These are phyloP conservation scores for Chionis minor DNA, from an alignment of 2,113 vertebrate genomes.

Conservation along the genomic window DNA sequence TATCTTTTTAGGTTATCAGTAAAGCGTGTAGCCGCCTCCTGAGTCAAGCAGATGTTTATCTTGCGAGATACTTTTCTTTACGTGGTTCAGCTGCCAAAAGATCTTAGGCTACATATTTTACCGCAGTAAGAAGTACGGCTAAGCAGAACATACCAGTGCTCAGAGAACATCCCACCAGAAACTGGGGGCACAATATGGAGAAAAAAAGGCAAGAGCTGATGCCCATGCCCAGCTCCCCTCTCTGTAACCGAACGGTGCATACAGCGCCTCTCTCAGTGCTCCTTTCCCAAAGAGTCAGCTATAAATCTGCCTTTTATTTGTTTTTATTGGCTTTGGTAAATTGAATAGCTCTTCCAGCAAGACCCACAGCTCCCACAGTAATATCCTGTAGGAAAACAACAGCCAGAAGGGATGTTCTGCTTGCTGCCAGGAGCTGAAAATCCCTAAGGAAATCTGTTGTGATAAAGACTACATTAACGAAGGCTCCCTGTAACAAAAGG, in stretches of 20 bases:
- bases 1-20: not conserved
- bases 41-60: not conserved
- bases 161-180: not conserved
- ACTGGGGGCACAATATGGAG: not conserved
- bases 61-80: not conserved
- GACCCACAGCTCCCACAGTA: not conserved
- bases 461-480: not conserved
- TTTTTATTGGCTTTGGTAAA: not conserved
- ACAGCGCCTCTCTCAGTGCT: not conserved
- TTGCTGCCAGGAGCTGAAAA: not conserved
- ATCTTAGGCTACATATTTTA: not conserved
- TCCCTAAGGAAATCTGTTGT: not conserved
- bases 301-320: not conserved
- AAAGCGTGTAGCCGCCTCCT: not conserved
- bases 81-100: not conserved
- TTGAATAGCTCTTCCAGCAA: not conserved
- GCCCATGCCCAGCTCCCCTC: not conserved
- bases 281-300: not conserved
- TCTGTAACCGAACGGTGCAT: not conserved
- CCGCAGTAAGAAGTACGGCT: not conserved
- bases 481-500: not conserved
- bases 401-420: not conserved
- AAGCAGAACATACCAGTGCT: fast-evolving
- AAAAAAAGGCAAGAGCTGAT: not conserved
- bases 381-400: not conserved